These are phyloP conservation scores for Sclerurus mexicanus DNA, from an alignment of 2,113 vertebrate species.

Conservation along the genomic window DNA sequence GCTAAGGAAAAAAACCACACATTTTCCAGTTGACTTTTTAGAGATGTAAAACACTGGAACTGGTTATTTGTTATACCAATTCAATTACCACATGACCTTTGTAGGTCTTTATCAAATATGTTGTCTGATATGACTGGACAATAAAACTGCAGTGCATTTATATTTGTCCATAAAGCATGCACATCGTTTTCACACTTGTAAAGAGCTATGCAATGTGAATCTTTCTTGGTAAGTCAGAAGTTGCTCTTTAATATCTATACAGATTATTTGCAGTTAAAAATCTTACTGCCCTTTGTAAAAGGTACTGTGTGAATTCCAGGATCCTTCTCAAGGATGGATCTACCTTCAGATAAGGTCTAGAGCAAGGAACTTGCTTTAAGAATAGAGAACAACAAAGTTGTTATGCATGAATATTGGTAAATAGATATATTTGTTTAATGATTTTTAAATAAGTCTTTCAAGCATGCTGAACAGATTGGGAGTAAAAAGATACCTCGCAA, in stretches of 20 bases:
- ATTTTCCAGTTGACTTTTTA: neutral
- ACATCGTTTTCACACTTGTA: neutral
- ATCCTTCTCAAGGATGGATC: neutral
- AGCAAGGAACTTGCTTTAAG: neutral
- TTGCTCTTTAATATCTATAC: neutral
- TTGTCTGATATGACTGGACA: neutral
- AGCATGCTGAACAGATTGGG: neutral
- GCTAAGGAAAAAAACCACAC: rapidly evolving
- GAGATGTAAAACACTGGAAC: neutral
- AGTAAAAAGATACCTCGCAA: neutral
- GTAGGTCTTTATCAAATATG: neutral
- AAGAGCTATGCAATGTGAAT: neutral
- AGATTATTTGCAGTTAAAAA: neutral
- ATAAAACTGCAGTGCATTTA: neutral
- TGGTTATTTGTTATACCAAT: neutral
- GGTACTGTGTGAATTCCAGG: neutral
- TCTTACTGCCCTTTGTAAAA: neutral
- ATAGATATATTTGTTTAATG: neutral
- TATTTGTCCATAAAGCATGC: neutral
- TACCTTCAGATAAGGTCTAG: neutral
- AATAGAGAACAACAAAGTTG: neutral
- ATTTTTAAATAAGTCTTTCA: neutral
- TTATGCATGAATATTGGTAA: neutral
- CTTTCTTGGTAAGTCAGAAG: neutral
- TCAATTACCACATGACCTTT: neutral